Percentiles rank a stretch among this genome's conserved stretches.
Conservation (phyloP, 2,113 vertebrate species). For the Rynchops niger region DNA sequence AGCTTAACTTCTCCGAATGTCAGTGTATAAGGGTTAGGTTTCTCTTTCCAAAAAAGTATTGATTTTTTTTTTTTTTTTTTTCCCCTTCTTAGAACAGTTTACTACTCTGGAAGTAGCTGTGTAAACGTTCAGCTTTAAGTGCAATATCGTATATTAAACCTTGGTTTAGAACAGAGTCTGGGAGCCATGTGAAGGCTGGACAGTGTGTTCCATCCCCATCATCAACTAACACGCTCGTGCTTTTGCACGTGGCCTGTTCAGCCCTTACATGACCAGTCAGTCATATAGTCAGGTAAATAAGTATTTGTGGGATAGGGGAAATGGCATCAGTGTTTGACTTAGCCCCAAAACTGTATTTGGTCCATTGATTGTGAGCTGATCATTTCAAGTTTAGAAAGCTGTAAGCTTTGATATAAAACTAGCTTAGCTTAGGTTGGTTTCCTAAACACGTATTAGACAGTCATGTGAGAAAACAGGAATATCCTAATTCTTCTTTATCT, state of each 20-base stretch:
- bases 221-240: not conserved
- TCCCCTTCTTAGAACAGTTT: not conserved
- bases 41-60: not conserved
- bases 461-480: constrained; percentile 1
- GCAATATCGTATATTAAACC: not conserved
- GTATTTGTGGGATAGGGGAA: not conserved
- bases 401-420: not conserved
- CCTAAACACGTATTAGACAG: not conserved
- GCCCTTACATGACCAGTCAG: not conserved
- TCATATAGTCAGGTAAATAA: not conserved
- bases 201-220: not conserved
- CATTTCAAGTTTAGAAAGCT: not conserved
- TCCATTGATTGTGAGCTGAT: not conserved
- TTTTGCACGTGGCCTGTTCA: rapidly evolving
- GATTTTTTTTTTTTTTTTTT: not conserved
- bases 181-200: not conserved
- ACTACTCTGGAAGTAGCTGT: not conserved
- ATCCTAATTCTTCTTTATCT: constrained; percentile 54
- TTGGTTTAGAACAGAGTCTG: not conserved
- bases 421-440: not conserved
- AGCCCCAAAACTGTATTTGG: not conserved
- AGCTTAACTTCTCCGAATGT: not conserved
- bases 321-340: no score
- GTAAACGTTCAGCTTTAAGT: not conserved
- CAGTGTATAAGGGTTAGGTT: not conserved